Evolutionary conservation across 2,113 vertebrate genomes (phyloP), one percentile per base, ranked within the genome.

Genomic region (Lamprotornis superbus): DNA sequence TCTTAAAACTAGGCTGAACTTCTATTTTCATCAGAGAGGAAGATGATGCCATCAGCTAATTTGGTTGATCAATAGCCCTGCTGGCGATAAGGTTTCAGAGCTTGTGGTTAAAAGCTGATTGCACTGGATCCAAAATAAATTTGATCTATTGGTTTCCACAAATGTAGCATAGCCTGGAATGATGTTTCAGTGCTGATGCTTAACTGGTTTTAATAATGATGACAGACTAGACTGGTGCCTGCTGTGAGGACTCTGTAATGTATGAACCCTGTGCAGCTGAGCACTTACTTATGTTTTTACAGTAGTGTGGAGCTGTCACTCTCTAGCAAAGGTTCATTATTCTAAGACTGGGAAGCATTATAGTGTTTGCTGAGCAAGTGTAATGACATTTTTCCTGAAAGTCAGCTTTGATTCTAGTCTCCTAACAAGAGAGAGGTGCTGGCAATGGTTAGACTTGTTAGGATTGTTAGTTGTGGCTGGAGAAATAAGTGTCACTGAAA

Each of bases 91-190:
- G 83, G 94, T 94, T 96, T 96, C 94, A 95, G 87, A 93, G 92
- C 94, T 94, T 91, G 83, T 96, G 94, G 81, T 92, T 95, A 89
- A 93, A 94, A 94, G 96, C 94, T 80, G 92, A 95, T 96, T 96
- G 95, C 83, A 59, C 74, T 89, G 89, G 39, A 55, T 96, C 87
- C 75, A 96, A 94, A 96, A 96, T 94, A 76, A 96, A 94, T 96
- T 97, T 94, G 96, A 93, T 94, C 96, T 96, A 95, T 95, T 73
- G 94, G 94, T 89, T 94, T 96, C 91, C 91, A 94, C 96, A 79
- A 53, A 91, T 94, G 92, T 87, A 74, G 77, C 61, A 24, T 76
- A 94, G 92, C 46, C 75, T 6, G 30, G 92, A 64, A 94, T 83
- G 77, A 90, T 91, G 90, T 90, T 91, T 96, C 91, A 77, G 87